Conservation (phyloP, 2,113 vertebrate genomes). For the Meles meles region DNA sequence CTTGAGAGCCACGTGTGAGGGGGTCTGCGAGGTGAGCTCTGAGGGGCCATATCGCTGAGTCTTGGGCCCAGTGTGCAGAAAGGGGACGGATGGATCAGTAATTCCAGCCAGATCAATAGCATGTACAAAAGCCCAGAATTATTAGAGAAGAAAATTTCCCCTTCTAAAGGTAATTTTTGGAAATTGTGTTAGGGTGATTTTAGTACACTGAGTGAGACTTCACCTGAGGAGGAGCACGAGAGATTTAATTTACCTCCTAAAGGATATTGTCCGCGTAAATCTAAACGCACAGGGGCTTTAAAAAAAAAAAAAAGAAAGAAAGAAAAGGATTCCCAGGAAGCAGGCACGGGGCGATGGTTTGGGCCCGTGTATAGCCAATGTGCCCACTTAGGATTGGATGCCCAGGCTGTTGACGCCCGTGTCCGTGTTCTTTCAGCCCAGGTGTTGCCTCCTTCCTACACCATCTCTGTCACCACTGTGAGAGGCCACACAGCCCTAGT, state of each 20-base stretch:
- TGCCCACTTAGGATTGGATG: neutral
- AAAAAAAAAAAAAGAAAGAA: too few relatives aligned
- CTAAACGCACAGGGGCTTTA: neutral
- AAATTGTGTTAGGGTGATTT: neutral
- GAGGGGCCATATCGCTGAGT: accelerated
- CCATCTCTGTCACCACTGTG: neutral
- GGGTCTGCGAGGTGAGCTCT: accelerated
- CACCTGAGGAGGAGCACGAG: neutral
- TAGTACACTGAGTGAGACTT: neutral
- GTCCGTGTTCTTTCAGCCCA: accelerated
- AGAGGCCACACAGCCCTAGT: neutral
- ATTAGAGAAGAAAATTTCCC: neutral
- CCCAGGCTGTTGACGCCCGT: neutral
- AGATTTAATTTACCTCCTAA: neutral
- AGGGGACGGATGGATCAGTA: neutral
- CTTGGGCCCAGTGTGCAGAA: neutral
- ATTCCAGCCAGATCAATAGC: neutral
- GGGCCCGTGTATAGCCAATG: neutral
- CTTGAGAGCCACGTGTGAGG: accelerated
- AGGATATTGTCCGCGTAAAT: neutral
- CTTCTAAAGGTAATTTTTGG: neutral
- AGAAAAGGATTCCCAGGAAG: neutral
- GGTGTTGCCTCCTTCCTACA: neutral
- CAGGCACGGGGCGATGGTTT: neutral
- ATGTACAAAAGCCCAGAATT: neutral